Conservation (phyloP, 2,113 vertebrate species). For the Melanerpes aurifrons region DNA sequence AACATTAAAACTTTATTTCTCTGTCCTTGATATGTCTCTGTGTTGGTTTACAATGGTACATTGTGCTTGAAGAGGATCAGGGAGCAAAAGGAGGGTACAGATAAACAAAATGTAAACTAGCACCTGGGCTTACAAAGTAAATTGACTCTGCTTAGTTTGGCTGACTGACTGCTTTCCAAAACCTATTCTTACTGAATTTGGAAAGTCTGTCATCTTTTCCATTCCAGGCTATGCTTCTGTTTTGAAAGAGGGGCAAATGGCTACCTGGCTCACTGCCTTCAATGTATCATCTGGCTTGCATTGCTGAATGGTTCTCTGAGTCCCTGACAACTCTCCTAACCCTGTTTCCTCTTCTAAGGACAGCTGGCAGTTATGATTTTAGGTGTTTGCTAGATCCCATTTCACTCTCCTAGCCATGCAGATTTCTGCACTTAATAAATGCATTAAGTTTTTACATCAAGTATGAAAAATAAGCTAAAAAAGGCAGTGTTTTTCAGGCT, state of each 20-base stretch:
- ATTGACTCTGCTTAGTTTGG: background rate
- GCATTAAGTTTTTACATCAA: background rate
- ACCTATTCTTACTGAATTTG: background rate
- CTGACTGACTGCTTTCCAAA: background rate
- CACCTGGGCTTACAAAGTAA: background rate
- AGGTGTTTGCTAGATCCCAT: background rate
- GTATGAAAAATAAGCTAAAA: background rate
- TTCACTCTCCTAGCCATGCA: background rate
- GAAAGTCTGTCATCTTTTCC: background rate
- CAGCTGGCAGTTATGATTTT: background rate
- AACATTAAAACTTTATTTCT: background rate
- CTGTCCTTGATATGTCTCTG: background rate
- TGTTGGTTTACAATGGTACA: background rate
- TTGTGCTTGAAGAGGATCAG: background rate
- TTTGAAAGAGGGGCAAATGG: fast-evolving
- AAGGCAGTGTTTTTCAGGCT: background rate
- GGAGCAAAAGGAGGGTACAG: background rate
- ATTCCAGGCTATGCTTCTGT: background rate
- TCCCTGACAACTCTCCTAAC: background rate
- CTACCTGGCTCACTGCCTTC: background rate
- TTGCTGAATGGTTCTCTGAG: background rate
- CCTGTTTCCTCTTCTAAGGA: background rate
- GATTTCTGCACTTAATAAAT: background rate
- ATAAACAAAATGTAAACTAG: background rate
- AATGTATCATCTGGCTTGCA: background rate